Base-by-base conservation (phyloP, 2,797 vertebrate species). In the Epinephelus malabaricus region DNA sequence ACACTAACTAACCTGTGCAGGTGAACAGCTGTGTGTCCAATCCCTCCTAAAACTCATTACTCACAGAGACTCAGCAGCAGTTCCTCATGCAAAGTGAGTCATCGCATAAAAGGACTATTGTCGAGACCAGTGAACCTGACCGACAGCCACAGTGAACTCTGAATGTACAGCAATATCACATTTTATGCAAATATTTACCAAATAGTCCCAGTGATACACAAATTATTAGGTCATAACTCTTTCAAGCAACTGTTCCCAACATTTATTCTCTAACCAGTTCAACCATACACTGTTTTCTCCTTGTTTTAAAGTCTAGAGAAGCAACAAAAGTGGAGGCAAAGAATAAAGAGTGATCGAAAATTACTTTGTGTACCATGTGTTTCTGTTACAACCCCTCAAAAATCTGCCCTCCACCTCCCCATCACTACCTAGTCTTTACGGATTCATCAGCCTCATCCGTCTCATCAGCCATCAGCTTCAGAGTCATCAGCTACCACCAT, bases 21-120 rank as follows among this genome's bases (percentile, higher is more conserved):
- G 55, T 38, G 14, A 23, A n/a, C 15, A 30, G 27, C 45, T 3
- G 1, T 6, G 2, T 0, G 46, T 40, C 61, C 19, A 72, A 5
- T 50, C 49, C 50, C 19, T 49, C 43, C 6, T 2, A 7, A 34
- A 34, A 13, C 15, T 46, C 43, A 43, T 34, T 49, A 53, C 19
- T 50, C 73, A 73, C 50, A 50, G 46, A 69, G 47, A 75, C 13
- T 7, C 46, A 11, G 23, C 62, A 74, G 47, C 19, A 54, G 19
- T 53, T 77, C 47, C 23, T 80, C 45, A n/a, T 27, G 19, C 30
- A 68, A 84, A 75, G 30, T 69, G 73, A 86, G 65, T 86, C 80
- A 69, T 55, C 56, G 50, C 38, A 76, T 40, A 55, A 81, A 78
- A 19, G 19, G 30, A 65, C 50, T 30, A 38, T 66, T 79, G 66